A percentile compares a stretch with the other conserved stretches of the same genome.
Conservation (phyloP, 2,797 vertebrate species). For the Chiroxiphia lanceolata region DNA sequence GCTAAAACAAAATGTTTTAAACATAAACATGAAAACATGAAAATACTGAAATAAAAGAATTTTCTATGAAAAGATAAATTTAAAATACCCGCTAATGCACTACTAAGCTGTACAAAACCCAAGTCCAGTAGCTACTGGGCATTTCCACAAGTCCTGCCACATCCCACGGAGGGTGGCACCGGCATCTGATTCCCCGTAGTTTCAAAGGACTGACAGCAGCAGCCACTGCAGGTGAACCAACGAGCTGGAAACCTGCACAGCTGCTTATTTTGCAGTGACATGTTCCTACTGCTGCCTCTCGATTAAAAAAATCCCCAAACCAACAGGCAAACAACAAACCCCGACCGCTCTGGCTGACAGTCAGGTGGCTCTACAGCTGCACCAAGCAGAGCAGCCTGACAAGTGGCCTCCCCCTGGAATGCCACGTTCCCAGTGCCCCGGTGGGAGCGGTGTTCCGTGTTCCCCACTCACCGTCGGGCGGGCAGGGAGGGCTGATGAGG, state of each 20-base stretch:
- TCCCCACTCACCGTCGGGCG: conserved; percentile 81
- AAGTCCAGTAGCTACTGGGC: fast-evolving
- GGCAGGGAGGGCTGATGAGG: conserved; percentile 83
- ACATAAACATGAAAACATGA: fast-evolving
- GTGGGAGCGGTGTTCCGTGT: not conserved
- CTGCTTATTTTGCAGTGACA: not conserved
- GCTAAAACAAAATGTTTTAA: conserved; percentile 73
- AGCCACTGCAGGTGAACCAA: not conserved
- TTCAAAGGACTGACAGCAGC: not conserved
- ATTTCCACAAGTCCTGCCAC: not conserved
- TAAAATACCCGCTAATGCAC: not conserved
- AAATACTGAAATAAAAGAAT: not conserved
- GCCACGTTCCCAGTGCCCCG: not conserved
- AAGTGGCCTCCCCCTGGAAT: no score
- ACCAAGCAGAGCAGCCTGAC: not conserved
- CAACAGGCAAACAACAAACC: no score
- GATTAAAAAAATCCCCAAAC: not conserved
- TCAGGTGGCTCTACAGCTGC: fast-evolving
- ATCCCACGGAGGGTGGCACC: fast-evolving
- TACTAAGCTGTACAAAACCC: not conserved
- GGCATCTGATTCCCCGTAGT: fast-evolving
- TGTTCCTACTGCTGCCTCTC: not conserved
- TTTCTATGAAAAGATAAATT: not conserved
- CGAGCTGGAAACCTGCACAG: not conserved
- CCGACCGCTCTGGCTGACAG: fast-evolving